These are phyloP conservation scores for Ceratosolen solmsi DNA, from an alignment of 1,140 invertebrate species.

Conservation along the genomic window DNA sequence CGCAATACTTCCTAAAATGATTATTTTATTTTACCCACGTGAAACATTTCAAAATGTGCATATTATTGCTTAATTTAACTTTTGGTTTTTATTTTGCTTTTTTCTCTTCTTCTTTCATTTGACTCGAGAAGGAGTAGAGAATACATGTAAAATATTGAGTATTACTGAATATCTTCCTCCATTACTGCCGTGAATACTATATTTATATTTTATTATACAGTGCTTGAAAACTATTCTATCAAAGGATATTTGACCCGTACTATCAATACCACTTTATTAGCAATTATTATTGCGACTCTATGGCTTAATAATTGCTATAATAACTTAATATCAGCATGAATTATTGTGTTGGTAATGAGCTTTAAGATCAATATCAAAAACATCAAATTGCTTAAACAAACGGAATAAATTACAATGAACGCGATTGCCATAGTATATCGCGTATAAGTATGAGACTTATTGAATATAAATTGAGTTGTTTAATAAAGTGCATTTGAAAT, in stretches of 20 bases:
- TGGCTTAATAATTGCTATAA: background rate
- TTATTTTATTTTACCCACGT: too few species aligned
- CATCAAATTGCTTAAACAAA: background rate
- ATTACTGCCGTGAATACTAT: too few species aligned
- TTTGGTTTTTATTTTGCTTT: too few species aligned
- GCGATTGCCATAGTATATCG: background rate
- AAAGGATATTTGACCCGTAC: background rate
- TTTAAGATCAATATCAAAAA: background rate
- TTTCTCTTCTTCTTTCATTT: background rate
- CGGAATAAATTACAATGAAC: background rate
- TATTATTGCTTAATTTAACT: too few species aligned
- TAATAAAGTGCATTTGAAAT: background rate
- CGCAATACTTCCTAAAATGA: background rate
- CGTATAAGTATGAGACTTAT: background rate
- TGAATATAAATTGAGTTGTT: background rate
- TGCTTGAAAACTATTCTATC: too few species aligned
- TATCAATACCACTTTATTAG: background rate
- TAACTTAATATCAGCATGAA: background rate
- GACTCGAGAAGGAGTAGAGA: background rate
- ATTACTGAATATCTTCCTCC: too few species aligned
- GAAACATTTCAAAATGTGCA: too few species aligned
- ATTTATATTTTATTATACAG: too few species aligned
- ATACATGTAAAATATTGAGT: too few species aligned
- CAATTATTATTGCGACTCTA: slow-evolving; percentile 1
- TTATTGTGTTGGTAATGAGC: background rate